Evolutionary conservation across 2,113 vertebrate genomes (phyloP).

Genomic region (Xiphophorus hellerii): DNA sequence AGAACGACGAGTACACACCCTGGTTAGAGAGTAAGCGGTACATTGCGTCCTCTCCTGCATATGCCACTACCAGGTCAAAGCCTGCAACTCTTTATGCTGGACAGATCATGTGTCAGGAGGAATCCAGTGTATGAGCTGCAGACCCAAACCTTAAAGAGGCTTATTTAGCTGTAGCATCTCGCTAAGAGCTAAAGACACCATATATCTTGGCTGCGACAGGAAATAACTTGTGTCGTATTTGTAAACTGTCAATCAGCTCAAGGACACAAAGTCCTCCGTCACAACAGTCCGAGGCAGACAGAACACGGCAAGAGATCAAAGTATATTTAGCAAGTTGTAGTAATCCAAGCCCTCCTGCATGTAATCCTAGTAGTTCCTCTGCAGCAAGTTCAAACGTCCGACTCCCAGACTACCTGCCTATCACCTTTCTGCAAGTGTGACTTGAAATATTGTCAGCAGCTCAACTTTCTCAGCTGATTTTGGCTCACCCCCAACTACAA

Average conservation of each 20-base stretch:
- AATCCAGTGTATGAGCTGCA: slow-evolving; percentile 12
- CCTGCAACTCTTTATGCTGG: slow-evolving; percentile 14
- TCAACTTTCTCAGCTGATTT: slow-evolving; percentile 63
- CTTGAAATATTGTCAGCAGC: slow-evolving; percentile 7
- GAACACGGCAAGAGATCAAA: slow-evolving; percentile 49
- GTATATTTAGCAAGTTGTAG: slow-evolving; percentile 50
- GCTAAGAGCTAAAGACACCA: neutral
- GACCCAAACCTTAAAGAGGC: too few species aligned
- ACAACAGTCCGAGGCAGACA: slow-evolving; percentile 22
- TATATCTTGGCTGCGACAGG: neutral
- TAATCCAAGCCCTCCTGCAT: slow-evolving; percentile 48
- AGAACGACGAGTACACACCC: neutral
- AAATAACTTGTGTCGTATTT: slow-evolving; percentile 1
- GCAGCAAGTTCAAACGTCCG: slow-evolving; percentile 4
- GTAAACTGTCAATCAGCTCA: slow-evolving; percentile 35
- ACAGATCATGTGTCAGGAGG: slow-evolving; percentile 35
- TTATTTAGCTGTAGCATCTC: neutral
- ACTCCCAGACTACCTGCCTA: neutral
- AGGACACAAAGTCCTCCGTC: slow-evolving; percentile 49
- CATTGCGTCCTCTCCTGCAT: slow-evolving; percentile 12
- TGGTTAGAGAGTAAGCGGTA: slow-evolving; percentile 6
- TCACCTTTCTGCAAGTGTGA: slow-evolving; percentile 1
- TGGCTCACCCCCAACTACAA: slow-evolving; percentile 63
- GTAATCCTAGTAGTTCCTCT: slow-evolving; percentile 35
- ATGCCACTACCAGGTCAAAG: neutral